phyloP scores from a whole-genome alignment of 2,797 vertebrate species.

The Xenentodon cancila region DNA sequence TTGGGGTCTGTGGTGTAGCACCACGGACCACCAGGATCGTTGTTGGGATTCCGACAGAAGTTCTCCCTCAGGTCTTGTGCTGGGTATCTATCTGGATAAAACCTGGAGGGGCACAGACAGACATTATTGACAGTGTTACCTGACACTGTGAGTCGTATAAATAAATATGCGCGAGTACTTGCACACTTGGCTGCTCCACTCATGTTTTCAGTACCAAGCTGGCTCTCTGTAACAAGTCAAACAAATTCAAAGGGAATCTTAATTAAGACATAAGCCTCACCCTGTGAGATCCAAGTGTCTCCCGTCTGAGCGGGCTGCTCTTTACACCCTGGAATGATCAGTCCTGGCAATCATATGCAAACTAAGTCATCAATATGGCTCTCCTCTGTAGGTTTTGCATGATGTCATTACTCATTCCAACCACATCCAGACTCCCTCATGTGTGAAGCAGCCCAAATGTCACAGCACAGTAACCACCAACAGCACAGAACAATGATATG shows the following conservation, averaged over 20 bases:
- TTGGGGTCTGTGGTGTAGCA: conserved; percentile 95
- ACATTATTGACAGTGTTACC: conserved; percentile 55
- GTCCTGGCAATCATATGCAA: conserved; percentile 33
- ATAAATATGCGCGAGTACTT: conserved; percentile 55
- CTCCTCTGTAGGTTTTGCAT: conserved; percentile 32
- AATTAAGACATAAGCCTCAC: conserved; percentile 21
- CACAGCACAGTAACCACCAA: conserved; percentile 63
- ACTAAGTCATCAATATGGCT: conserved; percentile 41
- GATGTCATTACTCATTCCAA: conserved; percentile 41
- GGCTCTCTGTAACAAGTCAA: conserved; percentile 52
- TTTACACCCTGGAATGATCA: conserved; percentile 27
- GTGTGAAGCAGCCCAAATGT: conserved; percentile 62
- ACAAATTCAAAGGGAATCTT: conserved; percentile 50
- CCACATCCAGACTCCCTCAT: conserved; percentile 42
- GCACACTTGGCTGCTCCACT: conserved; percentile 49
- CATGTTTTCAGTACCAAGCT: conserved; percentile 37
- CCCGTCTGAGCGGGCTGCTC: conserved; percentile 9
- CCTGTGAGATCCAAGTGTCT: conserved; percentile 20
- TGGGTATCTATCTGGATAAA: conserved; percentile 83
- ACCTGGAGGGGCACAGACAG: conserved; percentile 80
- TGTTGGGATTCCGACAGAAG: conserved; percentile 96
- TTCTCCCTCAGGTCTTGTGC: conserved; percentile 93
- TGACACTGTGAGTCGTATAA: conserved; percentile 60
- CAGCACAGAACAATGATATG: conserved; percentile 59
- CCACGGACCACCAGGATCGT: conserved; percentile 94